These are phyloP conservation scores for Microcebus ravelobensis DNA, from an alignment of 2,113 vertebrate species.

Conservation along the genomic window DNA sequence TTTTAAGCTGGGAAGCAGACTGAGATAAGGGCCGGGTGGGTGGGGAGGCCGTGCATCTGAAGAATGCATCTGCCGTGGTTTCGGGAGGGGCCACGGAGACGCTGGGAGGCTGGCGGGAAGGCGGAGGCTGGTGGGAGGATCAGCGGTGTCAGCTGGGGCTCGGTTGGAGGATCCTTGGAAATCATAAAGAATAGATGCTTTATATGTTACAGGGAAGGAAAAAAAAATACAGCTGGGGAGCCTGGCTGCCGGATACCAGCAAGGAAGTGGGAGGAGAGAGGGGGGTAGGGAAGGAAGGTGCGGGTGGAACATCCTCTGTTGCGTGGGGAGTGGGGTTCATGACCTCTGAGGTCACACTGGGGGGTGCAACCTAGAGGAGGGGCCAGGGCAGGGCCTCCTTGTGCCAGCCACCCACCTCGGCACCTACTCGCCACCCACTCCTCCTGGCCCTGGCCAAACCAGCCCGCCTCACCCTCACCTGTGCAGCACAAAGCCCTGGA, in stretches of 20 bases:
- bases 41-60: not conserved
- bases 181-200: not conserved
- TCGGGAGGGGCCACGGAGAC: fast-evolving
- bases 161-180: not conserved
- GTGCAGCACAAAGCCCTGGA: not conserved
- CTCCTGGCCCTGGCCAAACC: not conserved
- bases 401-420: not conserved
- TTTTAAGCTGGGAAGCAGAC: not conserved
- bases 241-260: not conserved
- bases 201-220: not conserved
- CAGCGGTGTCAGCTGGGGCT: not conserved
- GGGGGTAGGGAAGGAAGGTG: no score
- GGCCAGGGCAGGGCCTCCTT: not conserved
- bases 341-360: not conserved
- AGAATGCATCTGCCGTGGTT: not conserved
- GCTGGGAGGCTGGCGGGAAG: not conserved
- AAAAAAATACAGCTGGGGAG: not conserved
- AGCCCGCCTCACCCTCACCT: fast-evolving
- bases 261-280: not conserved
- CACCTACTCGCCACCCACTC: not conserved
- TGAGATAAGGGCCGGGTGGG: not conserved
- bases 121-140: not conserved
- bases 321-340: not conserved
- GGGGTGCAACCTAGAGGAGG: not conserved
- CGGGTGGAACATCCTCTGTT: not conserved